A percentile compares a stretch with the other conserved stretches of the same genome.
These are phyloP conservation scores for Prunella strophiata DNA, from an alignment of 2,797 vertebrate species.

Conservation along the genomic window DNA sequence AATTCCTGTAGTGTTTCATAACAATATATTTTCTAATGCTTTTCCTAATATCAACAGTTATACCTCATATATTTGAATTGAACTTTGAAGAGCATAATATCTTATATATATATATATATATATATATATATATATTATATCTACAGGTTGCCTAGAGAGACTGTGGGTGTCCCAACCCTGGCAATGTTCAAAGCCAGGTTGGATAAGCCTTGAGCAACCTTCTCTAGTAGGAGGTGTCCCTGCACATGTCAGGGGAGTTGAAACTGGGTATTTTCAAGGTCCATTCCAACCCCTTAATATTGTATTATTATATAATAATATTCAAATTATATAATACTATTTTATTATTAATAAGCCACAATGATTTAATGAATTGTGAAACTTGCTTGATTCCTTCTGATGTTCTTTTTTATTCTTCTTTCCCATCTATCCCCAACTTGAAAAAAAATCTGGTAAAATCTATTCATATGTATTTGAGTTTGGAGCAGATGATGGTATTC, in stretches of 20 bases:
- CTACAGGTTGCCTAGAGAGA: neutral
- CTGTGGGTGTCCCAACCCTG: neutral
- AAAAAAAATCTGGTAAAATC: slow-evolving; percentile 17
- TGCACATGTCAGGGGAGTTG: neutral
- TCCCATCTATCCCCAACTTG: neutral
- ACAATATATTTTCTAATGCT: neutral
- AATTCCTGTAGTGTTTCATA: neutral
- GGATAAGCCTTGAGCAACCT: neutral
- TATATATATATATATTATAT: too few relatives aligned
- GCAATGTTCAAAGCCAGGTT: neutral
- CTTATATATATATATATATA: neutral
- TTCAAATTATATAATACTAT: neutral
- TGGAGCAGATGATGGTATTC: slow-evolving; percentile 29
- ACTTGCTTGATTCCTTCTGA: neutral
- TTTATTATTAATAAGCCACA: neutral
- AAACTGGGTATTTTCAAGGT: neutral
- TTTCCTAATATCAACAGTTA: neutral
- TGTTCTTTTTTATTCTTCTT: neutral
- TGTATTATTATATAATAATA: neutral
- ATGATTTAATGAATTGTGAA: neutral
- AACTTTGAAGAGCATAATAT: neutral
- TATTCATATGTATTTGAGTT: slow-evolving; percentile 38
- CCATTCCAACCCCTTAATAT: neutral
- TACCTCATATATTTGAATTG: neutral
- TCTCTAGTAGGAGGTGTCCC: neutral